These are phyloP conservation scores for Torymus auratus DNA, from an alignment of 2,888 invertebrate species.

Conservation along the genomic window DNA sequence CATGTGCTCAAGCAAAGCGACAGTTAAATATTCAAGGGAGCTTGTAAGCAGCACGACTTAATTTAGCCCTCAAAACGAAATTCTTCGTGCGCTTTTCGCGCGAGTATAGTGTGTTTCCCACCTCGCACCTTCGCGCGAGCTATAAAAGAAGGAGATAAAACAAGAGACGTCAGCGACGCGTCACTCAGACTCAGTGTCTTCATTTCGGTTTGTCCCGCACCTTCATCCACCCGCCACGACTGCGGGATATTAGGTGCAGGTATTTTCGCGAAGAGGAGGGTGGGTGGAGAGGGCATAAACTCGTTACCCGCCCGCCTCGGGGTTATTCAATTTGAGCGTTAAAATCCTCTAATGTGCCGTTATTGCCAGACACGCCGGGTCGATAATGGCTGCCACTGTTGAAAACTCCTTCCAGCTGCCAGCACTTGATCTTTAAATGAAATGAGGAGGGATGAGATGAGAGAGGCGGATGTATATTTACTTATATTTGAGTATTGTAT, in stretches of 20 bases:
- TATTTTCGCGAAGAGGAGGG: conserved; percentile 64
- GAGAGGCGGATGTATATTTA: conserved; percentile 6
- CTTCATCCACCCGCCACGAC: conserved; percentile 44
- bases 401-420: conserved; percentile 58
- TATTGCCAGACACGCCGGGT: conserved; percentile 67
- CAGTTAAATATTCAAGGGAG: too few relatives aligned
- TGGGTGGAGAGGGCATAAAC: conserved; percentile 66
- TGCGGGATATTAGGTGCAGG: conserved; percentile 62
- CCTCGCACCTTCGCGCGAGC: neutral
- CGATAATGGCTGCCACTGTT: conserved; percentile 67
- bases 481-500: too few relatives aligned
- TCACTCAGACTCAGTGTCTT: conserved; percentile 73
- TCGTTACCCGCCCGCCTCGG: conserved; percentile 69
- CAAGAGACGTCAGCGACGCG: conserved; percentile 68
- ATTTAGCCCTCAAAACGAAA: too few relatives aligned
- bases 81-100: neutral
- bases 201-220: conserved; percentile 67
- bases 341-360: conserved; percentile 74
- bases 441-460: conserved; percentile 12
- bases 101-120: neutral
- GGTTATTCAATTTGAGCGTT: conserved; percentile 74
- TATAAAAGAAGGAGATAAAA: conserved; percentile 61
- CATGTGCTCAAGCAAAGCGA: too few relatives aligned
- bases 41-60: too few relatives aligned
- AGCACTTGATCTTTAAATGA: conserved; percentile 55